Evolutionary conservation across 2,797 vertebrate genomes (phyloP).

Genomic region (Cyprinella venusta): DNA sequence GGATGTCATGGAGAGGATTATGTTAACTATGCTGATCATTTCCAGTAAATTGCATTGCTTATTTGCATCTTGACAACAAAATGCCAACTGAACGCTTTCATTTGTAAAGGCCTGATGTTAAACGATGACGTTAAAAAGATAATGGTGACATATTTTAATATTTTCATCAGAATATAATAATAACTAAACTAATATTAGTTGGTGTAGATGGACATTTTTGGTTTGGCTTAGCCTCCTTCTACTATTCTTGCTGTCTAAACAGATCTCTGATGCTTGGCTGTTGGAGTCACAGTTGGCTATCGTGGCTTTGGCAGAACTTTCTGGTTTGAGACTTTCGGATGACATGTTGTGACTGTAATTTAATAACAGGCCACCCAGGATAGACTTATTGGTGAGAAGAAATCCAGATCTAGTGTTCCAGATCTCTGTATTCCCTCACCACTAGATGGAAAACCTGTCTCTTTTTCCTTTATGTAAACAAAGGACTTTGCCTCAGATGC

Average conservation of each 20-base stretch:
- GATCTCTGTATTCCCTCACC: slow-evolving; percentile 39
- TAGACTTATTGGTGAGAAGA: slow-evolving; percentile 37
- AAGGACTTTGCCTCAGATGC: slow-evolving; percentile 20
- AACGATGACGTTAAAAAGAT: neutral
- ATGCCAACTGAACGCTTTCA: slow-evolving; percentile 9
- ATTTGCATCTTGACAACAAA: slow-evolving; percentile 30
- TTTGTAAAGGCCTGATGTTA: slow-evolving; percentile 18
- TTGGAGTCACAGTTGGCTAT: slow-evolving; percentile 35
- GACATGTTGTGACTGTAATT: slow-evolving; percentile 49
- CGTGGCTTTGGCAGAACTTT: slow-evolving; percentile 49
- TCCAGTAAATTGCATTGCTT: slow-evolving; percentile 44
- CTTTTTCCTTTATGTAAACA: slow-evolving; percentile 26
- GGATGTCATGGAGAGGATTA: slow-evolving; percentile 9
- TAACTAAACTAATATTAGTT: slow-evolving; percentile 11
- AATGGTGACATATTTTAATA: neutral
- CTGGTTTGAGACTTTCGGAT: slow-evolving; percentile 45
- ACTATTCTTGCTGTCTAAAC: slow-evolving; percentile 47
- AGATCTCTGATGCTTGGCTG: slow-evolving; percentile 38
- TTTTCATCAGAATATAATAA: slow-evolving; percentile 20
- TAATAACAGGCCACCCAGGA: slow-evolving; percentile 56
- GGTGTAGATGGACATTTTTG: slow-evolving; percentile 8
- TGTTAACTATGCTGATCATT: slow-evolving; percentile 32
- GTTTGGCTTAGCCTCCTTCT: slow-evolving; percentile 15
- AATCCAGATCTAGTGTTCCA: slow-evolving; percentile 17
- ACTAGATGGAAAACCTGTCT: slow-evolving; percentile 46